Evolutionary conservation across 2,797 vertebrate species (phyloP).

Genomic region (Chaenodraco wilsoni): DNA sequence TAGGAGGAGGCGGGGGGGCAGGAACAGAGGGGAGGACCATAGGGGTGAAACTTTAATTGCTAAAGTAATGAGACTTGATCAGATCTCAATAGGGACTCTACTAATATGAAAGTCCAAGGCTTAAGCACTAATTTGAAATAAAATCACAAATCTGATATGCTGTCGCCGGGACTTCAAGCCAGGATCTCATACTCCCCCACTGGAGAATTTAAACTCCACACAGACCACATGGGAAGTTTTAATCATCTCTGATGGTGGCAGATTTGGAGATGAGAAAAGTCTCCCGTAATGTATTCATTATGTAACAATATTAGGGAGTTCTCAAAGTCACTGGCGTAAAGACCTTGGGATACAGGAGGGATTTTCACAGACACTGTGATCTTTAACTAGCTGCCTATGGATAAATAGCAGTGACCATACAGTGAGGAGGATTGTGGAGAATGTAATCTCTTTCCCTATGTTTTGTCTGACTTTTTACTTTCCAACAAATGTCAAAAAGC

Average conservation of each 20-base stretch:
- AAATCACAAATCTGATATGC: conserved; percentile 83
- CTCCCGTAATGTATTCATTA: conserved; percentile 71
- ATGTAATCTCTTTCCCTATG: neutral
- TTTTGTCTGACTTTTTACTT: too few species aligned
- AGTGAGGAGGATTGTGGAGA: conserved; percentile 17
- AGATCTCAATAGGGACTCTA: conserved; percentile 79
- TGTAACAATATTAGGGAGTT: conserved; percentile 71
- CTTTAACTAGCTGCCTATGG: conserved; percentile 41
- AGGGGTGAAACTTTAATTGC: conserved; percentile 83
- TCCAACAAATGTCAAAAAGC: too few species aligned
- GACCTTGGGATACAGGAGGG: conserved; percentile 51
- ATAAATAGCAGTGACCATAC: conserved; percentile 13
- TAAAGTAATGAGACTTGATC: conserved; percentile 87
- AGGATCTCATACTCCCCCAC: conserved; percentile 61
- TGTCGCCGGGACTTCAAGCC: conserved; percentile 73
- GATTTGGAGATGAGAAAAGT: conserved; percentile 68
- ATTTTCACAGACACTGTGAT: conserved; percentile 48
- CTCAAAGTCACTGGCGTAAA: conserved; percentile 59
- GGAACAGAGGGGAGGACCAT: conserved; percentile 64
- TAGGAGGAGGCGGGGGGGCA: conserved; percentile 41
- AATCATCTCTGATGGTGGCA: conserved; percentile 72
- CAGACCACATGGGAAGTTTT: conserved; percentile 74
- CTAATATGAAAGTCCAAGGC: conserved; percentile 83
- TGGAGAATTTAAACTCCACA: conserved; percentile 73
- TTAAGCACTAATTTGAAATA: conserved; percentile 84